Evolutionary conservation across 2,888 invertebrate genomes (phyloP).

Genomic region (Caenorhabditis angaria): DNA sequence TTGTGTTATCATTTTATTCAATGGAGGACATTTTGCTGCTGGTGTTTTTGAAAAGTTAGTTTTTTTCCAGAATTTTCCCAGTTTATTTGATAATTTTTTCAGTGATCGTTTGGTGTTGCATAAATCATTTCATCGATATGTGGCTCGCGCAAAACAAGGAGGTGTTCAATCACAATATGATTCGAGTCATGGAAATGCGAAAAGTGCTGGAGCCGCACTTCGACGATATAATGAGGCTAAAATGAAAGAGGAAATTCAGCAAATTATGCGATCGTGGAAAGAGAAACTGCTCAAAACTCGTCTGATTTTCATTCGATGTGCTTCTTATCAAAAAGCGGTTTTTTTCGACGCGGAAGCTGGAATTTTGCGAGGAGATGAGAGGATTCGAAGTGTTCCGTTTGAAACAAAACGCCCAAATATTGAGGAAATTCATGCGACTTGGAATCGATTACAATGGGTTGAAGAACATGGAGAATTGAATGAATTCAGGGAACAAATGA

Average conservation of each 20-base stretch:
- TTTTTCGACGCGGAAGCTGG: conserved; percentile 82
- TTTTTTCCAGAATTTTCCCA: conserved; percentile 2
- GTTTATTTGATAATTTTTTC: conserved; percentile 13
- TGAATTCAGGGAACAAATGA: conserved; percentile 40
- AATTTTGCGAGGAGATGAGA: conserved; percentile 74
- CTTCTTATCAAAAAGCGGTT: conserved; percentile 80
- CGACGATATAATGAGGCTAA: conserved; percentile 54
- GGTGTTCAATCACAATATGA: conserved; percentile 53
- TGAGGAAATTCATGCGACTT: conserved; percentile 82
- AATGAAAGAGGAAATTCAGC: conserved; percentile 48
- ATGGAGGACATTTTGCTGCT: conserved; percentile 85
- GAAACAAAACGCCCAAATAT: conserved; percentile 84
- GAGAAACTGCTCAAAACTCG: conserved; percentile 74
- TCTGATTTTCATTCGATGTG: conserved; percentile 82
- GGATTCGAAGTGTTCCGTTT: conserved; percentile 80
- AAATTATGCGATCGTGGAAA: conserved; percentile 34
- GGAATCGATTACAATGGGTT: conserved; percentile 45
- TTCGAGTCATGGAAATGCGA: conserved; percentile 44
- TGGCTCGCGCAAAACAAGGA: conserved; percentile 83
- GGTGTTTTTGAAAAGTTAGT: conserved; percentile 77
- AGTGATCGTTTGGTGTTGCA: conserved; percentile 76
- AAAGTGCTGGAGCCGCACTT: conserved; percentile 55
- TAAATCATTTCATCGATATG: conserved; percentile 87
- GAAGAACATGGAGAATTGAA: conserved; percentile 48
- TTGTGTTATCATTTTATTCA: conserved; percentile 81